Conservation (phyloP, 2,888 invertebrate genomes). For the Oligia latruncula region DNA sequence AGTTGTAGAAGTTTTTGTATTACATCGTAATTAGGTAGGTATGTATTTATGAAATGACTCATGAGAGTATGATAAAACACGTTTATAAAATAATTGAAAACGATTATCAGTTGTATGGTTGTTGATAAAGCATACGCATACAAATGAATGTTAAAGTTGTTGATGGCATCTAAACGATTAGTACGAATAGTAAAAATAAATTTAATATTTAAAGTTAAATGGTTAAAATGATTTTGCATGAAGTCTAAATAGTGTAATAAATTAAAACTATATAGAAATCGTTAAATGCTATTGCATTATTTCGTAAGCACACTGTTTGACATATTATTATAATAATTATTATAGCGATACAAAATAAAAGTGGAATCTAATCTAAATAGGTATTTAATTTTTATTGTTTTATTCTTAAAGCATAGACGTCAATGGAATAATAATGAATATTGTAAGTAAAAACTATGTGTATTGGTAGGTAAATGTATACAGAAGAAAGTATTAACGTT, state of each 20-base stretch:
- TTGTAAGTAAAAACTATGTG: neutral
- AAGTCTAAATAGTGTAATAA: neutral
- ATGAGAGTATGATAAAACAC: neutral
- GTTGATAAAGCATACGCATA: neutral
- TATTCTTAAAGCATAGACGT: neutral
- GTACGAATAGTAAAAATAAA: neutral
- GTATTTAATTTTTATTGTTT: neutral
- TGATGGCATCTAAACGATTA: neutral
- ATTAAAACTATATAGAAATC: neutral
- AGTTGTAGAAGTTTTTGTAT: no score
- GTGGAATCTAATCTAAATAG: neutral
- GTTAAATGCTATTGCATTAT: slow-evolving; percentile 5
- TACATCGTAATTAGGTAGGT: neutral
- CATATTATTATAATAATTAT: neutral
- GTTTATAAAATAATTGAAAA: neutral
- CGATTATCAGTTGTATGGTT: neutral
- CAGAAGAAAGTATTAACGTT: neutral
- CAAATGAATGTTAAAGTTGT: neutral
- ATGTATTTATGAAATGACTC: neutral
- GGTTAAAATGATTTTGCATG: slow-evolving; percentile 8
- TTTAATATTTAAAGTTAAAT: neutral
- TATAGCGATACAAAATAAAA: neutral
- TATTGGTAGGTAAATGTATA: neutral
- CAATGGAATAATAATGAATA: neutral
- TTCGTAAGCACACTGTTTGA: neutral